phyloP scores from a whole-genome alignment of 2,888 invertebrate species.

The Drosophila mimica region DNA sequence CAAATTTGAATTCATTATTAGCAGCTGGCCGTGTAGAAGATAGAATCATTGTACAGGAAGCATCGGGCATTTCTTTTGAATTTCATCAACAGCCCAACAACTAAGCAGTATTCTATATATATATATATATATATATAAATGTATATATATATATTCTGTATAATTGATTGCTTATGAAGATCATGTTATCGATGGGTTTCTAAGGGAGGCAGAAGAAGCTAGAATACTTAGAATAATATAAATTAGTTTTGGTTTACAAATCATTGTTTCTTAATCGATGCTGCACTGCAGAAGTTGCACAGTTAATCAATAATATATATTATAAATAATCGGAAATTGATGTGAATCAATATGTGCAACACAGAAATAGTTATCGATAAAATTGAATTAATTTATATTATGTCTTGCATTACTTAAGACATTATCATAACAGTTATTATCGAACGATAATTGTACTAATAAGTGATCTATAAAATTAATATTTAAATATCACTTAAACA shows the following conservation, averaged over 20 bases:
- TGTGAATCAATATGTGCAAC: not conserved
- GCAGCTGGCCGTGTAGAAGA: not conserved
- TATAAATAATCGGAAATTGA: not conserved
- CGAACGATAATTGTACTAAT: not conserved
- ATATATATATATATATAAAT: not conserved
- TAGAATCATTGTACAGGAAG: conserved; percentile 18
- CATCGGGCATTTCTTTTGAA: not conserved
- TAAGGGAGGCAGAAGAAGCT: not conserved
- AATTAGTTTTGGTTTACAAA: too few relatives aligned
- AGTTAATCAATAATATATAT: not conserved
- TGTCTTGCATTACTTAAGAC: not conserved
- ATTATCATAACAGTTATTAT: not conserved
- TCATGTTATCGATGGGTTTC: not conserved
- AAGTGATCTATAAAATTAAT: too few relatives aligned
- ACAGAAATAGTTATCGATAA: not conserved
- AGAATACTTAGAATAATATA: not conserved
- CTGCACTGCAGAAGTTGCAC: not conserved
- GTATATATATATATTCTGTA: not conserved
- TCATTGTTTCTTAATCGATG: not conserved
- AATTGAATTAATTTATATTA: not conserved
- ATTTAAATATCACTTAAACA: not conserved
- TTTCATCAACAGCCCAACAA: not conserved
- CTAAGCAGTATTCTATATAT: not conserved
- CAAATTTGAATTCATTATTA: conserved; percentile 33
- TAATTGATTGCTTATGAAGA: not conserved